Evolutionary conservation across 2,113 vertebrate species (phyloP).

Genomic region (Pterocles gutturalis): DNA sequence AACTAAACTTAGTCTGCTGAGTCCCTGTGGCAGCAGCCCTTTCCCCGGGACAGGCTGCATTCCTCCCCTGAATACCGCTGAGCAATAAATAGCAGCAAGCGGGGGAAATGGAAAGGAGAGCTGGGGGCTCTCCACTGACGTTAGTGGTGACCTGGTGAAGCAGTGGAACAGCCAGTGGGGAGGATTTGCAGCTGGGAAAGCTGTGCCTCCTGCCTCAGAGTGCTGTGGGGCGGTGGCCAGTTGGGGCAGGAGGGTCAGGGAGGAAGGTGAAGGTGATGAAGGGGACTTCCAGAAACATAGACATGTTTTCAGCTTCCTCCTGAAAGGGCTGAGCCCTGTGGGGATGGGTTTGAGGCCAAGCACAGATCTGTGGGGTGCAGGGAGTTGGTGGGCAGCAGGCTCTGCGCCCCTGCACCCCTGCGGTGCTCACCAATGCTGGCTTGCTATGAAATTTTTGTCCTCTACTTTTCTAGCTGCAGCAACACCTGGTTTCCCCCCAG

Average conservation of each 20-base stretch:
- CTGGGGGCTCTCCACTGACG: background rate
- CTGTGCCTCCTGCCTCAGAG: background rate
- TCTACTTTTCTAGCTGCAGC: background rate
- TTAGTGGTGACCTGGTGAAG: background rate
- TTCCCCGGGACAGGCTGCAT: conserved; percentile 27
- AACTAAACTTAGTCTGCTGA: background rate
- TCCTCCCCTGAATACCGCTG: background rate
- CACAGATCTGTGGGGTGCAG: background rate
- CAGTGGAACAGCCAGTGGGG: background rate
- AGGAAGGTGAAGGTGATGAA: background rate
- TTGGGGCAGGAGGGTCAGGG: background rate
- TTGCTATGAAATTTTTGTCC: background rate
- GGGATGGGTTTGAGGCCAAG: background rate
- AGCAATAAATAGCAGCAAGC: conserved; percentile 45
- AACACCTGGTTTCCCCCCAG: accelerated
- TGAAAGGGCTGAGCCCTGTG: background rate
- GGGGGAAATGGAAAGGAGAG: background rate
- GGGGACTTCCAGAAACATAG: background rate
- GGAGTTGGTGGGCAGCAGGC: background rate
- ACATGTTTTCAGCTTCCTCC: background rate
- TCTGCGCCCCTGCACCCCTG: background rate
- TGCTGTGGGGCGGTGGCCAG: accelerated
- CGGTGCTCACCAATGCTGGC: accelerated
- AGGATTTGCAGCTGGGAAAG: background rate
- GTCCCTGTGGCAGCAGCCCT: background rate